phyloP scores from a whole-genome alignment of 2,113 vertebrate genomes.

The Poeciliopsis retropinna region DNA sequence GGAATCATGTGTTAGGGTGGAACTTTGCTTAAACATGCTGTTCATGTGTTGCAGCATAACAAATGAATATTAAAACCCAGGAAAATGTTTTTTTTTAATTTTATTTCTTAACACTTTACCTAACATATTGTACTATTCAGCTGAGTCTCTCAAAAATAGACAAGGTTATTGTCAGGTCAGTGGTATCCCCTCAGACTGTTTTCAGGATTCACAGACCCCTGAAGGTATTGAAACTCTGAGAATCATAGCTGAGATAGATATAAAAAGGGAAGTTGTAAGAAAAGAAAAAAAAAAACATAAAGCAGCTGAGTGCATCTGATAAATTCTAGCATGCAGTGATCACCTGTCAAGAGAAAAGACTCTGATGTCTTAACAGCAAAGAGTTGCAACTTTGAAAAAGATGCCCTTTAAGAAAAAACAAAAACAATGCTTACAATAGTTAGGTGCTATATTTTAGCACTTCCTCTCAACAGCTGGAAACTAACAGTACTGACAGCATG shows the following conservation, averaged over 20 bases:
- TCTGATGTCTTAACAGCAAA: slow-evolving; percentile 36
- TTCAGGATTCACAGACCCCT: slow-evolving; percentile 21
- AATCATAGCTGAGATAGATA: not conserved
- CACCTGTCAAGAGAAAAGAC: slow-evolving; percentile 41
- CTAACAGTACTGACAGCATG: not conserved
- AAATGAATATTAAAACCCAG: not conserved
- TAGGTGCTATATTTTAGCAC: not conserved
- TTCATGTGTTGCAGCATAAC: not conserved
- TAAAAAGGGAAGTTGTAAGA: slow-evolving; percentile 19
- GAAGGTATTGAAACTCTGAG: slow-evolving; percentile 28
- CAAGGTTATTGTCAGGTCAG: slow-evolving; percentile 1
- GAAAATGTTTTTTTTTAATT: not conserved
- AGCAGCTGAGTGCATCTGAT: slow-evolving; percentile 33
- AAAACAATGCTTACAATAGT: not conserved
- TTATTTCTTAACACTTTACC: not conserved
- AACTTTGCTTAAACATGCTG: not conserved
- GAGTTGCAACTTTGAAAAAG: not conserved
- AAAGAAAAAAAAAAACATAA: slow-evolving; percentile 9
- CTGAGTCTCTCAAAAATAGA: not conserved
- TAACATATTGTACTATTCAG: not conserved
- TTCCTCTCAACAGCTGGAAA: not conserved
- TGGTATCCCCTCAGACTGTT: not conserved
- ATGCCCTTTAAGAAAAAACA: not conserved
- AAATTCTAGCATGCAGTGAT: slow-evolving; percentile 26
- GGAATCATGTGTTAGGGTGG: not conserved